phyloP scores from a whole-genome alignment of 2,113 vertebrate genomes.

The Corvus hawaiiensis region DNA sequence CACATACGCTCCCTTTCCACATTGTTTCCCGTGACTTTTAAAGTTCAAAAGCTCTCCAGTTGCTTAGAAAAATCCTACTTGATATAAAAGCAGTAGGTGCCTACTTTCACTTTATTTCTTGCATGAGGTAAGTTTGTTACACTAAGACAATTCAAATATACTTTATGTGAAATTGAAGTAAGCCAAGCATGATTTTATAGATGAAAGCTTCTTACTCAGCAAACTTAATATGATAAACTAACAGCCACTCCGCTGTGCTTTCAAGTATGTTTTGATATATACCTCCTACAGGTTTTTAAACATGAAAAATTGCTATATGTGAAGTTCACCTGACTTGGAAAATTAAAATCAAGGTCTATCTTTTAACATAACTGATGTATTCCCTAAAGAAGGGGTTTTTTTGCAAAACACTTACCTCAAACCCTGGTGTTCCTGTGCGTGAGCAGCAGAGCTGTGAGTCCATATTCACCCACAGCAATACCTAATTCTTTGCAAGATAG shows the following conservation, averaged over 20 bases:
- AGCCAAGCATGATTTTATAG: not conserved
- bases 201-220: not conserved
- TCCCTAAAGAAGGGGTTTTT: not conserved
- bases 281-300: constrained; percentile 24
- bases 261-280: constrained; percentile 11
- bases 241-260: not conserved
- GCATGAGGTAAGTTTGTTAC: not conserved
- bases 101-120: not conserved
- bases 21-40: constrained; percentile 5
- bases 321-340: not conserved
- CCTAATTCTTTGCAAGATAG: not conserved
- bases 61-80: not conserved
- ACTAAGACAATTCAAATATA: not conserved
- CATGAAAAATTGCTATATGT: not conserved
- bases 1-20: constrained; percentile 52
- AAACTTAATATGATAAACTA: not conserved
- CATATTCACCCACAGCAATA: not conserved
- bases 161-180: not conserved
- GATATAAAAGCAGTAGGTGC: not conserved
- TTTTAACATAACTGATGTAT: not conserved
- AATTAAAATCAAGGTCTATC: constrained; percentile 2
- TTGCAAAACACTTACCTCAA: not conserved
- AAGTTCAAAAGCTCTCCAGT: constrained; percentile 19
- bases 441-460: not conserved
- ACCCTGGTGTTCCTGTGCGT: not conserved